phyloP scores from a whole-genome alignment of 1,140 invertebrate species.

The Apocrypta bakeri region DNA sequence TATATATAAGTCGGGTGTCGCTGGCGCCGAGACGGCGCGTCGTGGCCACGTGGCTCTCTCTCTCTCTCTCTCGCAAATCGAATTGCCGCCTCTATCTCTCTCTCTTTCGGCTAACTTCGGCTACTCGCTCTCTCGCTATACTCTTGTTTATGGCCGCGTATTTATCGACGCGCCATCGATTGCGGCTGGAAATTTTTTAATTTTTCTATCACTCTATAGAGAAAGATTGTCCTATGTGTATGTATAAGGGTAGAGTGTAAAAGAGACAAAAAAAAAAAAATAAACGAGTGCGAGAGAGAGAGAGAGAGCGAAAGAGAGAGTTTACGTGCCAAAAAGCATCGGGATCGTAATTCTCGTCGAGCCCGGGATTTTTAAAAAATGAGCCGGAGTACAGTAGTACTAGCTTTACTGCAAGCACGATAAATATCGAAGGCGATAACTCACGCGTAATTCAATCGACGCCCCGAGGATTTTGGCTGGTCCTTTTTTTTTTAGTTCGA shows the following conservation, averaged over 20 bases:
- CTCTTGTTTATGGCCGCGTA: conserved; percentile 40
- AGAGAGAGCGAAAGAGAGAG: neutral
- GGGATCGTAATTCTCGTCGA: conserved; percentile 35
- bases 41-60: conserved; percentile 16
- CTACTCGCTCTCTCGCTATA: conserved; percentile 20
- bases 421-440: conserved; percentile 42
- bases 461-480: neutral
- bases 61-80: conserved; percentile 23
- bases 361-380: conserved; percentile 30
- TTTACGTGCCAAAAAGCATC: conserved; percentile 38
- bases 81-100: conserved; percentile 19
- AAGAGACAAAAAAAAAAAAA: no score
- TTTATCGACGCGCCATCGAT: conserved; percentile 27
- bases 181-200: conserved; percentile 16
- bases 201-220: conserved; percentile 10
- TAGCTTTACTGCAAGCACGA: neutral
- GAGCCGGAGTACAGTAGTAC: neutral
- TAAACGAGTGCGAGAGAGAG: neutral
- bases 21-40: conserved; percentile 50
- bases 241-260: no score
- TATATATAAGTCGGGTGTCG: neutral
- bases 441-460: conserved; percentile 46
- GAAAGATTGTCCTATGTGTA: no score
- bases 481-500: neutral
- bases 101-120: conserved; percentile 32